These are phyloP conservation scores for Podarcis cretensis DNA, from an alignment of 2,113 vertebrate species.

Conservation along the genomic window DNA sequence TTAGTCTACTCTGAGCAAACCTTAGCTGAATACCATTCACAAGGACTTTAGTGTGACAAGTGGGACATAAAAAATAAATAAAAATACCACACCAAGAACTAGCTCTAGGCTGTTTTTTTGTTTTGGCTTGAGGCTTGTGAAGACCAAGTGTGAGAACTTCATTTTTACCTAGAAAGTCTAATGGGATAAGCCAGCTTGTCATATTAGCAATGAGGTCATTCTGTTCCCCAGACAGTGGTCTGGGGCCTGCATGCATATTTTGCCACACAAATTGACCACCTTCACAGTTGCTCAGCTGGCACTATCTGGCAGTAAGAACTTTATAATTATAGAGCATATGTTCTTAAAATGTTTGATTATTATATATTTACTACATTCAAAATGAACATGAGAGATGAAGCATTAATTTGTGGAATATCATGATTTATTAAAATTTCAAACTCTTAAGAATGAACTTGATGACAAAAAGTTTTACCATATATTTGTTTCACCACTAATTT, in stretches of 20 bases:
- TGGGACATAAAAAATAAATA: too few species aligned
- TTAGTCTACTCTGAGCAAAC: too few species aligned
- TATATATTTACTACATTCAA: background rate
- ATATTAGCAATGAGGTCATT: background rate
- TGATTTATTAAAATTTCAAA: background rate
- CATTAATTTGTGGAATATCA: background rate
- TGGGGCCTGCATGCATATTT: background rate
- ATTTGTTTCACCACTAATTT: background rate
- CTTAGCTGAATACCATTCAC: too few species aligned
- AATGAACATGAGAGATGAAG: background rate
- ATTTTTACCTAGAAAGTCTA: background rate
- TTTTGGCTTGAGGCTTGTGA: background rate
- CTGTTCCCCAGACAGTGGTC: background rate
- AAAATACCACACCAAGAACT: too few species aligned
- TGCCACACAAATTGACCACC: background rate
- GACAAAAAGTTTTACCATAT: background rate
- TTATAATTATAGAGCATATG: background rate
- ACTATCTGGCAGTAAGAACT: background rate
- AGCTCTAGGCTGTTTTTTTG: background rate
- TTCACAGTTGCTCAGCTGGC: background rate
- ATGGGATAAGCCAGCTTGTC: too few species aligned
- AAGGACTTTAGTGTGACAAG: too few species aligned
- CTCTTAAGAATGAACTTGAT: background rate
- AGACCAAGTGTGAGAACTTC: background rate
- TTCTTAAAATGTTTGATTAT: background rate